phyloP scores from a whole-genome alignment of 2,888 invertebrate genomes.

The Drosophila neutralis region DNA sequence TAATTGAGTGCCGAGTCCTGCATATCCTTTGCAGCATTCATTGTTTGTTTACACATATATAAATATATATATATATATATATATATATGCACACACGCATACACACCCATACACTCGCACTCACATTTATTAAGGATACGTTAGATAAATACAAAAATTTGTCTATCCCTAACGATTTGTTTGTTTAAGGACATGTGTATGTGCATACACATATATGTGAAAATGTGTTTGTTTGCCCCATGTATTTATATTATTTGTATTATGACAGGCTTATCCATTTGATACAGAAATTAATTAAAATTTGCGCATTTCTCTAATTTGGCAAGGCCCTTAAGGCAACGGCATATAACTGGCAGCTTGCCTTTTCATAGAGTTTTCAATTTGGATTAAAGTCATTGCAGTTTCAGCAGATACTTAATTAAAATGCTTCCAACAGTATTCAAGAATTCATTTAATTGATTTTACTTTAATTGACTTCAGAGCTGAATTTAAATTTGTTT shows the following conservation, averaged over 20 bases:
- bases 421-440: constrained; percentile 3
- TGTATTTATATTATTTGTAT: constrained; percentile 56
- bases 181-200: constrained; percentile 46
- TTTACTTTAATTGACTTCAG: constrained; percentile 10
- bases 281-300: constrained; percentile 74
- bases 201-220: constrained; percentile 1
- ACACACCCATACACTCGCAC: constrained; percentile 4
- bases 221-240: not conserved
- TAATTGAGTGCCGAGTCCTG: constrained; percentile 31
- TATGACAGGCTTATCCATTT: constrained; percentile 66
- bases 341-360: constrained; percentile 21
- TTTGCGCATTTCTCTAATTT: constrained; percentile 45
- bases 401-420: constrained; percentile 11
- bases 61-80: not conserved
- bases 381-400: constrained; percentile 24
- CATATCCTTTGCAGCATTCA: constrained; percentile 32
- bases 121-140: constrained; percentile 35
- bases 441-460: not conserved
- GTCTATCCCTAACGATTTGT: constrained; percentile 54
- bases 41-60: constrained; percentile 52
- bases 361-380: not conserved
- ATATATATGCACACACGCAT: not conserved
- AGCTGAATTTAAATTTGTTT: not conserved
- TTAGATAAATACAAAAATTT: constrained; percentile 55
- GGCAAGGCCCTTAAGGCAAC: constrained; percentile 35